phyloP scores from a whole-genome alignment of 2,797 vertebrate genomes.

The Lycodopsis pacificus region DNA sequence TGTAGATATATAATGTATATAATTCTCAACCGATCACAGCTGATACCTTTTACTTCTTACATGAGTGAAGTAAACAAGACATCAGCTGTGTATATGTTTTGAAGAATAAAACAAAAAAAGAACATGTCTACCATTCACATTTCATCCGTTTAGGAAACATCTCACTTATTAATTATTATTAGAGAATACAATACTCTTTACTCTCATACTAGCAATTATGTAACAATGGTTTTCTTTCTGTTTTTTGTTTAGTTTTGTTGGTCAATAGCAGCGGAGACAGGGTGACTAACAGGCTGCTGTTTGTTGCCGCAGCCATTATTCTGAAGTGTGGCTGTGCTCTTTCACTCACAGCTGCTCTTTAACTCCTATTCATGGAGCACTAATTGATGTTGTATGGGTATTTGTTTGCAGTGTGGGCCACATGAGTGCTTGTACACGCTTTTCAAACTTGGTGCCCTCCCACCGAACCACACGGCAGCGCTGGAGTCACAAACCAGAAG shows the following conservation, averaged over 20 bases:
- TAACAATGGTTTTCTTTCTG: constrained; percentile 1
- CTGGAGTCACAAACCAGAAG: constrained; percentile 2
- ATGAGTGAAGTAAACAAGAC: neutral
- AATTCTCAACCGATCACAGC: neutral
- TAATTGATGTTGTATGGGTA: constrained; percentile 49
- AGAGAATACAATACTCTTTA: neutral
- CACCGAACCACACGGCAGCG: neutral
- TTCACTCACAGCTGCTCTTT: constrained; percentile 44
- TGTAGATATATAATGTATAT: too few species aligned
- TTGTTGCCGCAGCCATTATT: constrained; percentile 37
- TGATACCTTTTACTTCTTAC: neutral
- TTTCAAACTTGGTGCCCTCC: constrained; percentile 24
- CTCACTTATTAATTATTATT: neutral
- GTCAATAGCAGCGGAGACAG: constrained; percentile 4
- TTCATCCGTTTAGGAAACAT: neutral
- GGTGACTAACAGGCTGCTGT: constrained; percentile 34
- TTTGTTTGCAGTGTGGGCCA: constrained; percentile 32
- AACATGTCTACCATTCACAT: neutral
- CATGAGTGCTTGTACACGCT: constrained; percentile 12
- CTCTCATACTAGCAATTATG: neutral
- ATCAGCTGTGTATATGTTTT: neutral
- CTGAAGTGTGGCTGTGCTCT: constrained; percentile 48
- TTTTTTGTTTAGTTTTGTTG: neutral
- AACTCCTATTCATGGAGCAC: constrained; percentile 44
- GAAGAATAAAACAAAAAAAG: neutral